Conservation (phyloP, 2,888 invertebrate genomes). For the Bhutanitis thaidina region DNA sequence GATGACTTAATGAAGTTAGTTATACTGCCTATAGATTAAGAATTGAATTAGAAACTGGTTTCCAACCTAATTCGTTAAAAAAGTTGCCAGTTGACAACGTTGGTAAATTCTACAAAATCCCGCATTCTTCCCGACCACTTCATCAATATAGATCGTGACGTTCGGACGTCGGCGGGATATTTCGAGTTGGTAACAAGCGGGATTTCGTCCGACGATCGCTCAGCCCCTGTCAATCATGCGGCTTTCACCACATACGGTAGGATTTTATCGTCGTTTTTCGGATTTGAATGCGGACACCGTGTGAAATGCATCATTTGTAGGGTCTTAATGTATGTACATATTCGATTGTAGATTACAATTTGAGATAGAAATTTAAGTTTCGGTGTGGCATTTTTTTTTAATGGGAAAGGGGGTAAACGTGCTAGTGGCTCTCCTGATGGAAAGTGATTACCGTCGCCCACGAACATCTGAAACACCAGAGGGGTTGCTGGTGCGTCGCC, state of each 20-base stretch:
- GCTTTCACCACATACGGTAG: neutral
- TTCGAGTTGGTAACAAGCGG: slow-evolving; percentile 7
- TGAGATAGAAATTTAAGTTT: too few species aligned
- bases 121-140: slow-evolving; percentile 1
- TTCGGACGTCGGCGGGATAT: slow-evolving; percentile 1
- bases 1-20: too few species aligned
- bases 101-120: neutral
- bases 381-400: too few species aligned
- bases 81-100: neutral
- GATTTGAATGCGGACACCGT: neutral
- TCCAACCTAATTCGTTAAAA: neutral
- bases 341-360: too few species aligned
- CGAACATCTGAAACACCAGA: too few species aligned
- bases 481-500: too few species aligned
- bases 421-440: too few species aligned
- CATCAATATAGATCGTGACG: slow-evolving; percentile 10
- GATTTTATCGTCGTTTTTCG: slow-evolving; percentile 3
- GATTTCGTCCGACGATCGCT: neutral
- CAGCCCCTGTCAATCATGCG: slow-evolving; percentile 14
- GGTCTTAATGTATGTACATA: neutral
- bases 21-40: too few species aligned
- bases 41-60: neutral
- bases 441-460: too few species aligned
- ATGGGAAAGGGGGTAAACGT: too few species aligned
- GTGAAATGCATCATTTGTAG: slow-evolving; percentile 3